Evolutionary conservation across 2,888 invertebrate genomes (phyloP), one percentile per base, ranked within the genome.

Genomic region (Heteromurus nitidus): DNA sequence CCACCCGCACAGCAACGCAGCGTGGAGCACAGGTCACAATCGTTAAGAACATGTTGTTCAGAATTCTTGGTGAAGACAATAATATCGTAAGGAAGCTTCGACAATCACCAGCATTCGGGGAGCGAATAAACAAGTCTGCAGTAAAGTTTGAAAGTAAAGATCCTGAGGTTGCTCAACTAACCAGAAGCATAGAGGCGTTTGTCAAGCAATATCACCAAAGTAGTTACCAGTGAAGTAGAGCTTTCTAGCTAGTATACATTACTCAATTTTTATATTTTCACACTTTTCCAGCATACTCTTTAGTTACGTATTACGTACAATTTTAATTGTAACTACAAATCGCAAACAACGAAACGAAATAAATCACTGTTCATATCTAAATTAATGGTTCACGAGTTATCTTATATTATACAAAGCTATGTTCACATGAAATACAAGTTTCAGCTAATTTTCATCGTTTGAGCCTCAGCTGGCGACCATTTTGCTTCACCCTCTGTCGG

Each of bases 1-100:
- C n/a, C n/a, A n/a, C n/a, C n/a, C n/a, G n/a, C n/a, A n/a, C 62
- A 86, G 86, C 86, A 7, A 86, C 86, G 3, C 30, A 83, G 72
- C 76, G 65, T 3, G 86, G 86, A 20, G 62, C 81, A 30, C 86
- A 86, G 82, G 82, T 86, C 0, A 72, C 84, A 1, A 84, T 82
- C 1, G 68, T 86, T 3, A 11, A 83, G 28, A 86, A 85, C 26
- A 86, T 86, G 60, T 22, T 86, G 11, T 50, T 77, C 0, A 83
- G 86, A 68, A 82, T 86, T 24, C 55, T 86, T 7, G 84, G 84
- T 0, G 76, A 84, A 16, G 82, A 86, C 44, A 73, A 58, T 60
- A 18, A 18, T 18, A 65, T 65, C n/a, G 47, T 3, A 5, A 5
- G 5, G 50, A 20, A 1, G 3, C 20, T 50, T 18, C 36, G 13